Evolutionary conservation across 1,140 invertebrate species (phyloP).

Genomic region (Triops longicaudatus): DNA sequence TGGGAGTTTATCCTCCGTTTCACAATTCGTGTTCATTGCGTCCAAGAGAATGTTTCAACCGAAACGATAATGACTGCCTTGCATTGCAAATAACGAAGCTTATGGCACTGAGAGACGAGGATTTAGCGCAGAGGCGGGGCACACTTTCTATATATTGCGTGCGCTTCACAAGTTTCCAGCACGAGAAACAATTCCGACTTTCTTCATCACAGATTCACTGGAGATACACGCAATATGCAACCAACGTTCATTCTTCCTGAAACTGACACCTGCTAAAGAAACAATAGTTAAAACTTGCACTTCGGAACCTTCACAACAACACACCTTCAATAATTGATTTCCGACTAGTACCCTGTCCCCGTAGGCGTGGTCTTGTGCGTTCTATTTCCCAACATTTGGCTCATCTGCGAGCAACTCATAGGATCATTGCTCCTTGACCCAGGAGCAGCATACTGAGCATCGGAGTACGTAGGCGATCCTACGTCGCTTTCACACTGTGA

Average conservation of each 20-base stretch:
- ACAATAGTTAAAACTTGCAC: background rate
- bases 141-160: background rate
- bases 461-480: background rate
- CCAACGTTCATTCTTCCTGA: background rate
- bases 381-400: background rate
- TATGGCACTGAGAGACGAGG: constrained; percentile 14
- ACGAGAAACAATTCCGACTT: background rate
- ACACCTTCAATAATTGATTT: background rate
- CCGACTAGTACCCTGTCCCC: constrained; percentile 10
- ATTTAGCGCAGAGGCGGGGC: background rate
- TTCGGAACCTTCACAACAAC: background rate
- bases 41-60: background rate
- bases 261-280: background rate
- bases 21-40: background rate
- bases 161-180: background rate
- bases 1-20: background rate
- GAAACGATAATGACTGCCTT: background rate
- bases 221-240: background rate
- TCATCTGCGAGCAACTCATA: constrained; percentile 10
- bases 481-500: constrained; percentile 1
- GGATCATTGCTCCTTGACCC: constrained; percentile 1
- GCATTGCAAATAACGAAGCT: constrained; percentile 11
- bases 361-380: constrained; percentile 1
- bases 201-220: constrained; percentile 10
- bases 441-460: background rate